Evolutionary conservation across 2,113 vertebrate species (phyloP), one percentile per base, ranked within the genome.

Genomic region (Turnix velox): DNA sequence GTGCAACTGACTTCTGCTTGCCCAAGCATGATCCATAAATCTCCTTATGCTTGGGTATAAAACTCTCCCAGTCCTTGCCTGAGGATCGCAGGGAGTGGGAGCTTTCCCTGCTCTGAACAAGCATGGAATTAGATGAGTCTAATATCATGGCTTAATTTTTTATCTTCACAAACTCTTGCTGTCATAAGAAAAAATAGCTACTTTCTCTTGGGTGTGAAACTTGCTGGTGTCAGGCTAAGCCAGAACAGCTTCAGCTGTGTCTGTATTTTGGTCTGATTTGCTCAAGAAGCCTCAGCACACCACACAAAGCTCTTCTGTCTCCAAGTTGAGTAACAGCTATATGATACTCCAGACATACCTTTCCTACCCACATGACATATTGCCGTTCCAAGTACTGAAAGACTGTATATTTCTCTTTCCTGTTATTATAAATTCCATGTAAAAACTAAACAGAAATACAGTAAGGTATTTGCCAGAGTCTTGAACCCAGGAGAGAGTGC

Each of bases 381-480:
- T 96, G 95, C 97, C 86, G 96, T 92, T 97, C 96, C 97, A 97
- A 97, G 96, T 84, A 95, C 90, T 91, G 96, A 97, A 96, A 93
- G 96, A 94, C 95, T 97, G 96, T 97, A 96, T 98, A 97, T 98
- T 98, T 98, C 97, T 98, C 91, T 98, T 98, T 97, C 97, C 96
- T 97, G 97, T 97, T 98, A 97, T 97, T 97, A 94, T 94, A 97
- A 98, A 98, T 97, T 98, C 96, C 97, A 95, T 57, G 73, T 71
- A 54, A 95, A 97, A 97, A 69, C 87, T 86, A 88, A 94, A 88
- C 66, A 95, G 90, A 97, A 95, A 84, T 88, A 85, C 73, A 82
- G 92, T 46, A 51, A 96, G 69, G 71, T 95, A 86, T 95, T 94
- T 95, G 87, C 92, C 88, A 40, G 91, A 96, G 95, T 95, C 17